These are phyloP conservation scores for Cyrtodaria siliqua DNA, from an alignment of 2,888 invertebrate species.

Conservation along the genomic window DNA sequence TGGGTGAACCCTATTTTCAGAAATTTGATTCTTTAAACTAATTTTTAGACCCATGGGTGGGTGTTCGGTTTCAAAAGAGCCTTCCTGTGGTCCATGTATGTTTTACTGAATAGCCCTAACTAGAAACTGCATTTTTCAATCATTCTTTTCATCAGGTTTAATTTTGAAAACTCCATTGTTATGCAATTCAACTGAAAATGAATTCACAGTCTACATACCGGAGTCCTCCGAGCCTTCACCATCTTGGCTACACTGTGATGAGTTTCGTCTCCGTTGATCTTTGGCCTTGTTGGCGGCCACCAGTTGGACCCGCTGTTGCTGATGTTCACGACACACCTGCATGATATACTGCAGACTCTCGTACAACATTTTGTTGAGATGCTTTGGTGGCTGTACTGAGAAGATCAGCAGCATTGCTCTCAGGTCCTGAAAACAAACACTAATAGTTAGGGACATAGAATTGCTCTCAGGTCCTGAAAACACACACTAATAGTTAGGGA, in stretches of 20 bases:
- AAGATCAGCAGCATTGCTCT: conserved; percentile 83
- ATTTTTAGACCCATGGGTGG: too few relatives aligned
- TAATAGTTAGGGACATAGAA: too few relatives aligned
- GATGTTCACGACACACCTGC: conserved; percentile 76
- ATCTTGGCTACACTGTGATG: conserved; percentile 65
- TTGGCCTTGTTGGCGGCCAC: conserved; percentile 31
- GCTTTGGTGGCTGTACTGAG: conserved; percentile 81
- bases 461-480: conserved; percentile 83
- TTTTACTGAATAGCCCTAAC: too few relatives aligned
- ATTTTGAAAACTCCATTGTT: too few relatives aligned
- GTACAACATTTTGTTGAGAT: conserved; percentile 76
- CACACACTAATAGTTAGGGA: too few relatives aligned
- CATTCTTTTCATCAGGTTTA: too few relatives aligned
- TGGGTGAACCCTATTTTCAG: too few relatives aligned
- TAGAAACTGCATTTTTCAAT: too few relatives aligned
- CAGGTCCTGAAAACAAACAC: conserved; percentile 84
- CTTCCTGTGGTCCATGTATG: too few relatives aligned
- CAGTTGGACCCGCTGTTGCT: conserved; percentile 74
- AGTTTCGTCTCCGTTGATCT: conserved; percentile 43
- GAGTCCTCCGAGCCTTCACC: conserved; percentile 43
- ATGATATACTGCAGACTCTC: conserved; percentile 81
- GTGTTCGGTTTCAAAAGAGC: too few relatives aligned
- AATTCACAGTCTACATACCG: conserved; percentile 25
- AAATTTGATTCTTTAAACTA: too few relatives aligned
- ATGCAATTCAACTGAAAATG: too few relatives aligned